phyloP scores from a whole-genome alignment of 2,888 invertebrate genomes.

The Torymus texanus region DNA sequence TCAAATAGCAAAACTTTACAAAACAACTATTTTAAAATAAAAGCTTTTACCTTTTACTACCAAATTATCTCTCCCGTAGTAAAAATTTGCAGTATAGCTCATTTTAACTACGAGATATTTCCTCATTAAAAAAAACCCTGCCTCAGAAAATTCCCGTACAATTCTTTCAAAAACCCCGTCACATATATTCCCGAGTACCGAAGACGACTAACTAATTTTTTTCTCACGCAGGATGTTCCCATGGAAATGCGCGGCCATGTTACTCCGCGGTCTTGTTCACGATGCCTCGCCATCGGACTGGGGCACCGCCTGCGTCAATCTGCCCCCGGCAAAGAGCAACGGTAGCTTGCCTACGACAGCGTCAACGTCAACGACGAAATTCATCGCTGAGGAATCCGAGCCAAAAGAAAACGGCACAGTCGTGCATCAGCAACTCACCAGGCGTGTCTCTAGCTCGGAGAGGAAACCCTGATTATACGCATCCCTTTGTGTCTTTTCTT shows the following conservation, averaged over 20 bases:
- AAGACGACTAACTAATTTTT: background rate
- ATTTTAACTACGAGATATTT: conserved; percentile 6
- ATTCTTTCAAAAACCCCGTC: too few species aligned
- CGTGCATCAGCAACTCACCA: conserved; percentile 70
- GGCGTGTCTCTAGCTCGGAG: conserved; percentile 72
- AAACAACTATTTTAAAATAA: too few species aligned
- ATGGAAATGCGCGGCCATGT: conserved; percentile 82
- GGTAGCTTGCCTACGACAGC: too few species aligned
- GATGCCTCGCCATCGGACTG: conserved; percentile 80
- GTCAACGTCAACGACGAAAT: background rate
- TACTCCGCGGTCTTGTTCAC: conserved; percentile 81
- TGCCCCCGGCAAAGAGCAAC: background rate
- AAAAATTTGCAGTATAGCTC: background rate
- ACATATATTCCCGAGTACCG: too few species aligned
- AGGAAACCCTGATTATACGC: conserved; percentile 67
- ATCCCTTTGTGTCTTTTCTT: too few species aligned
- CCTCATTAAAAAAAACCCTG: too few species aligned
- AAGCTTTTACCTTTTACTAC: too few species aligned
- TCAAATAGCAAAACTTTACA: too few species aligned
- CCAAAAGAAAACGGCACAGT: conserved; percentile 46
- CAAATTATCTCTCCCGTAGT: too few species aligned
- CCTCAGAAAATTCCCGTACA: too few species aligned
- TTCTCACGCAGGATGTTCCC: conserved; percentile 82
- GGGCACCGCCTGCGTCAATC: background rate
- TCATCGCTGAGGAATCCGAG: conserved; percentile 37